Percentiles rank a stretch among this genome's conserved stretches.
phyloP scores from a whole-genome alignment of 2,888 invertebrate genomes.

The Empis stercorea region DNA sequence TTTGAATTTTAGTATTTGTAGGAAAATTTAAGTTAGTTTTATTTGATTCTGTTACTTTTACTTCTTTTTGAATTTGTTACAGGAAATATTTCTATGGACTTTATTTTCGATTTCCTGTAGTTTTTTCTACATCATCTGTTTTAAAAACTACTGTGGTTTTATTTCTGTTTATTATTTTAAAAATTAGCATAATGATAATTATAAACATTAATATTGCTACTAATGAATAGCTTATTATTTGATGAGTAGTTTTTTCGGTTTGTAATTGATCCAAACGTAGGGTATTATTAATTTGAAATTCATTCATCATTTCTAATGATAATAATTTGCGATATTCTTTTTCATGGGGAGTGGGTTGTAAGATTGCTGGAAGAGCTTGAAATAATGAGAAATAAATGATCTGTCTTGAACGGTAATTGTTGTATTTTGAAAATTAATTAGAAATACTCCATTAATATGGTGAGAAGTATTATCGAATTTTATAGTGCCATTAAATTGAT shows the following conservation, averaged over 20 bases:
- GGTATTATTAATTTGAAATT: conserved; percentile 7
- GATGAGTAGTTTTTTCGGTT: conserved; percentile 3
- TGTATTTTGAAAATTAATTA: conserved; percentile 10
- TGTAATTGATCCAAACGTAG: conserved; percentile 3
- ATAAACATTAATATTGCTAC: not conserved
- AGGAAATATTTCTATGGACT: too few relatives aligned
- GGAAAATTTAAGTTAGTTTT: too few relatives aligned
- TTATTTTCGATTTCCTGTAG: too few relatives aligned
- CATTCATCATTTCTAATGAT: conserved; percentile 8
- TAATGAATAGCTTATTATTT: conserved; percentile 1
- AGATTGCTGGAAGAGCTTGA: conserved; percentile 6
- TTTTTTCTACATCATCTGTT: too few relatives aligned
- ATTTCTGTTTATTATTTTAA: not conserved
- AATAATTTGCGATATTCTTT: conserved; percentile 6
- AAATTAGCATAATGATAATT: not conserved
- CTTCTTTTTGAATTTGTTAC: too few relatives aligned
- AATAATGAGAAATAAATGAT: conserved; percentile 5
- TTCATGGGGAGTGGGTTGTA: conserved; percentile 7
- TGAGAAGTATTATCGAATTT: conserved; percentile 2
- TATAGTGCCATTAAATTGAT: conserved; percentile 8
- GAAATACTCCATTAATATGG: conserved; percentile 4
- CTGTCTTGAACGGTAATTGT: conserved; percentile 6
- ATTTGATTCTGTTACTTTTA: too few relatives aligned
- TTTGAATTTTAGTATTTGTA: too few relatives aligned
- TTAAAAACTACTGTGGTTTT: too few relatives aligned